Base-by-base conservation (phyloP, 1,140 invertebrate genomes). In the Planococcus citri region DNA sequence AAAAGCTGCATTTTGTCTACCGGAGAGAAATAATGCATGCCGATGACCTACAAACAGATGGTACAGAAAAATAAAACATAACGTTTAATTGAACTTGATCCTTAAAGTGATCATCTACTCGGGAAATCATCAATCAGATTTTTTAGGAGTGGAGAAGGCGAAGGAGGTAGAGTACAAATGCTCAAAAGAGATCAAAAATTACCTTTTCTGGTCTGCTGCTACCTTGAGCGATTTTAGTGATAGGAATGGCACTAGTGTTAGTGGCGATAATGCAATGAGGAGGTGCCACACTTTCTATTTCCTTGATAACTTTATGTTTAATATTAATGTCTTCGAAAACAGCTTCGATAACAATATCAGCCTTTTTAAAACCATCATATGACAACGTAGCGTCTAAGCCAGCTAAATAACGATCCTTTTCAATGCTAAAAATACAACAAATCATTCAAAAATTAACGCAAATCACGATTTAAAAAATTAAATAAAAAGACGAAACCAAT, bases 1-100 rank as follows among this genome's bases (percentile, higher is more conserved):
- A 99, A 80, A 69, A 99, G 81, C 79, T 97, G 94, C 97, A 99
- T 99, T 82, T 98, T 99, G 76, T 99, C 97, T 17, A 99, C 97
- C 25, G 97, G 97, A 20, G 95, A 98, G 80, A 99, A 99, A 77
- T 99, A 99, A 79, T 99, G 97, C 97, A 99, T 99, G 38, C 91
- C 91, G 75, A 93, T 86, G 1, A 87, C 86, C 89, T 91, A 74
- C 68, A 78, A 78, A 76, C 71, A 73, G 72, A 72, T 72, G 72
- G 22, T 22, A 25, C 27, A 58, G 38, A 57, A 70, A 68, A 68
- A 68, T 33, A 68, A 68, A 24, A 22, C 9, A 24, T 10, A 2
- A 24, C 9, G 27, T 12, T 17, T n/a, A n/a, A n/a, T n/a, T n/a
- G n/a, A n/a, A n/a, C n/a, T n/a, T n/a, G n/a, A n/a, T n/a, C n/a